A percentile compares a stretch with the other conserved stretches of the same genome.
These are phyloP conservation scores for Oreotrochilus melanogaster DNA, from an alignment of 2,113 vertebrate genomes.

Conservation along the genomic window DNA sequence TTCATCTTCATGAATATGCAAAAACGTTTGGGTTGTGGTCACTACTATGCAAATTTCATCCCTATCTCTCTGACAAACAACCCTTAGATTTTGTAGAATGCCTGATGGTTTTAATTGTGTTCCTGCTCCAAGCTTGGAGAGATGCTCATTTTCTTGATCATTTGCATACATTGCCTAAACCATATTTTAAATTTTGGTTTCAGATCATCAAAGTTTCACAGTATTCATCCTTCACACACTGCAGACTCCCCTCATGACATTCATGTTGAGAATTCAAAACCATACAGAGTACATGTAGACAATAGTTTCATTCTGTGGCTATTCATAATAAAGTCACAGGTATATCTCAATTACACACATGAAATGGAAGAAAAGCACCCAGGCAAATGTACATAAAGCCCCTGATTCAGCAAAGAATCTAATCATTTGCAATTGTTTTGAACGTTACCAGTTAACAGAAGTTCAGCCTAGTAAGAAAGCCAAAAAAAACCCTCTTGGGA, in stretches of 20 bases:
- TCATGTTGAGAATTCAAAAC: background rate
- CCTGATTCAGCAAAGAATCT: background rate
- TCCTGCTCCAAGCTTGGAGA: background rate
- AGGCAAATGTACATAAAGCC: background rate
- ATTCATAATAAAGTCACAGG: background rate
- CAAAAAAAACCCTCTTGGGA: background rate
- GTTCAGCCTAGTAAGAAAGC: background rate
- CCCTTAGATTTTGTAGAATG: background rate
- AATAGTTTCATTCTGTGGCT: background rate
- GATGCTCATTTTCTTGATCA: background rate
- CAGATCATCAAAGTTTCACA: background rate
- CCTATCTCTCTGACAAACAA: background rate
- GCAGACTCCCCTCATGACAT: background rate
- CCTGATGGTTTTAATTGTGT: background rate
- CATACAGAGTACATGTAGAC: background rate
- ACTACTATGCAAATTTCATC: background rate
- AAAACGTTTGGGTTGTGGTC: background rate
- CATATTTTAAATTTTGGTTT: background rate
- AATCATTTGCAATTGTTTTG: background rate
- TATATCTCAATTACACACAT: background rate
- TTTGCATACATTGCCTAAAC: background rate
- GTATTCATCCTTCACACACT: background rate
- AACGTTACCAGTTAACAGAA: background rate
- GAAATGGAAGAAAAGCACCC: background rate
- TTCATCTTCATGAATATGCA: background rate